phyloP scores from a whole-genome alignment of 2,888 invertebrate genomes.

The Caenorhabditis panamensis region DNA sequence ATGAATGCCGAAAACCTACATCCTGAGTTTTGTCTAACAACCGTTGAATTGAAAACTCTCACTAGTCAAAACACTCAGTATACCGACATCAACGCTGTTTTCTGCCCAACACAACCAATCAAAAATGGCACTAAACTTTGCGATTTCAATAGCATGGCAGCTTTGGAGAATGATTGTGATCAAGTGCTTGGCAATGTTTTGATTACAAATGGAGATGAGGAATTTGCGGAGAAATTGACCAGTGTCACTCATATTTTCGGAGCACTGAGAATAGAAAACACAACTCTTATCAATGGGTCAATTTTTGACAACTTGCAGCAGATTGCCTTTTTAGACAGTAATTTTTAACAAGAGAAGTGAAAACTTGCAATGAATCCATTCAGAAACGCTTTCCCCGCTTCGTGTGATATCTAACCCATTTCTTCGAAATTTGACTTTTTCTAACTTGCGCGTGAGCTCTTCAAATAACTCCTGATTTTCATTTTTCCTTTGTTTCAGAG shows the following conservation, averaged over 20 bases:
- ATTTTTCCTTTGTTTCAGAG: too few relatives aligned
- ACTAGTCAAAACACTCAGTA: too few relatives aligned
- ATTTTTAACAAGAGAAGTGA: not conserved
- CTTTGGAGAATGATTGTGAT: not conserved
- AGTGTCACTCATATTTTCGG: not conserved
- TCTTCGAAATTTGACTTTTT: not conserved
- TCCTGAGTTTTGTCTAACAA: not conserved
- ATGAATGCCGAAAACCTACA: not conserved
- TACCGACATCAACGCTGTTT: too few relatives aligned
- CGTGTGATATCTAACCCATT: not conserved
- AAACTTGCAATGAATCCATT: not conserved
- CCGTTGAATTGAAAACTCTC: too few relatives aligned
- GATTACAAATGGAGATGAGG: not conserved
- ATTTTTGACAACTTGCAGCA: not conserved
- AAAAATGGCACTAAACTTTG: too few relatives aligned
- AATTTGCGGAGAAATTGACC: not conserved
- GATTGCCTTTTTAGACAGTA: not conserved
- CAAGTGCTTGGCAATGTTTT: not conserved
- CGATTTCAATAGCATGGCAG: not conserved
- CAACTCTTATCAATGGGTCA: not conserved
- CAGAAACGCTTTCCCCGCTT: not conserved
- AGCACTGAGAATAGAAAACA: not conserved
- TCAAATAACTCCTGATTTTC: too few relatives aligned
- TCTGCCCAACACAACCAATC: too few relatives aligned
- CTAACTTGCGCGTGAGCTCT: not conserved